Conservation (phyloP, 1,140 invertebrate species). For the Drosophila subobscura region DNA sequence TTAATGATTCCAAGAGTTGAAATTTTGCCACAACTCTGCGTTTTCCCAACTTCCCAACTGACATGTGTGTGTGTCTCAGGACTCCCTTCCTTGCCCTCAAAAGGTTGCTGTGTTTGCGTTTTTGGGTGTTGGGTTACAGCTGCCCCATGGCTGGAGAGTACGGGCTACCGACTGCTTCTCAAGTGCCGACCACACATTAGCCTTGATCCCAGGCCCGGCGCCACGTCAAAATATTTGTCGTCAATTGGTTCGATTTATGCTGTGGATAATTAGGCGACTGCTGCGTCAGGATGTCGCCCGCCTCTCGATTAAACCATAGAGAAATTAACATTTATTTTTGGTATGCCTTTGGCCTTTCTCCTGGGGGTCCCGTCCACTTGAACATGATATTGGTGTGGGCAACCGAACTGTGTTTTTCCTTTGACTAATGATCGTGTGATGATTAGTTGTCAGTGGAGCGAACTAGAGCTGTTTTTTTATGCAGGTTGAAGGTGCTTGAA, state of each 20-base stretch:
- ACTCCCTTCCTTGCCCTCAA: background rate
- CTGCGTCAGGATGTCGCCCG: slow-evolving; percentile 69
- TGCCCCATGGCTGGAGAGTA: slow-evolving; percentile 23
- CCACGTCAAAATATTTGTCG: slow-evolving; percentile 80
- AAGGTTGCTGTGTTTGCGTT: slow-evolving; percentile 24
- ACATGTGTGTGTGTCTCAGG: background rate
- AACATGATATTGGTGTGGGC: slow-evolving; percentile 21
- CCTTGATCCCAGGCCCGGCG: slow-evolving; percentile 38
- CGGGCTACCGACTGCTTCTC: slow-evolving; percentile 57
- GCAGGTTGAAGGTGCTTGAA: background rate
- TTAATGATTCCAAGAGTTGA: too few species aligned
- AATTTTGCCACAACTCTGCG: background rate
- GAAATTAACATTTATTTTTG: slow-evolving; percentile 36
- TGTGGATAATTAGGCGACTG: slow-evolving; percentile 62
- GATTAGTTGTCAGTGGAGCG: slow-evolving; percentile 15
- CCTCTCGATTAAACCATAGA: slow-evolving; percentile 42
- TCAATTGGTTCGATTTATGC: slow-evolving; percentile 71
- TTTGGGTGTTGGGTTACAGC: slow-evolving; percentile 41
- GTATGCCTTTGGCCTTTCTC: background rate
- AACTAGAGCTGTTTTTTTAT: too few species aligned
- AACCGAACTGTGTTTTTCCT: background rate
- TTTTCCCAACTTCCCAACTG: background rate
- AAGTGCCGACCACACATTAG: slow-evolving; percentile 75
- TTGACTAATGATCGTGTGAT: slow-evolving; percentile 42
- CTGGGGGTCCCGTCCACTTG: slow-evolving; percentile 48